Percentiles rank a stretch among this genome's conserved stretches.
phyloP scores from a whole-genome alignment of 2,797 vertebrate species.

The Syngnathus acus region DNA sequence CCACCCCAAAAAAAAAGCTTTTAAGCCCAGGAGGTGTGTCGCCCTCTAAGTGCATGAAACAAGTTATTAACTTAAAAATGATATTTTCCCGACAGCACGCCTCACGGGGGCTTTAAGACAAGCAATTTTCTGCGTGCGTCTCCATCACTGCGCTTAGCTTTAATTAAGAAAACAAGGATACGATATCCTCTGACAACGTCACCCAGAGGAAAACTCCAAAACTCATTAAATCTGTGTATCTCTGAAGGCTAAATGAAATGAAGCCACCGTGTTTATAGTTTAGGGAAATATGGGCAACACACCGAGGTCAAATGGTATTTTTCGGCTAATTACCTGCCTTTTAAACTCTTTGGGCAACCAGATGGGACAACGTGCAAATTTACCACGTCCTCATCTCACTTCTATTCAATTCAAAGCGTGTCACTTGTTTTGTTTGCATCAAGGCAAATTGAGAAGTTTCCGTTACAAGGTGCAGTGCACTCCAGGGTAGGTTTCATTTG shows the following conservation, averaged over 20 bases:
- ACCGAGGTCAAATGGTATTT: slow-evolving; percentile 39
- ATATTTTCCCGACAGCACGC: slow-evolving; percentile 41
- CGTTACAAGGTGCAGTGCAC: slow-evolving; percentile 30
- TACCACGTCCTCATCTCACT: background rate
- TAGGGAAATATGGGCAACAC: slow-evolving; percentile 45
- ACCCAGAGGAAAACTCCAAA: slow-evolving; percentile 54
- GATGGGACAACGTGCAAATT: background rate
- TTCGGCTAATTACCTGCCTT: slow-evolving; percentile 42
- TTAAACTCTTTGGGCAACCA: slow-evolving; percentile 30
- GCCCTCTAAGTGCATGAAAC: slow-evolving; percentile 42
- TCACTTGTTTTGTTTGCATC: background rate
- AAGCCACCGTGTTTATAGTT: slow-evolving; percentile 21
- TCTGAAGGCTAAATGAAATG: slow-evolving; percentile 42
- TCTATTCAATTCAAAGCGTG: background rate
- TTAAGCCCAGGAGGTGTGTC: slow-evolving; percentile 22
- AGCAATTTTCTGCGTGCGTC: slow-evolving; percentile 20
- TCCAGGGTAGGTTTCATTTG: slow-evolving; percentile 38
- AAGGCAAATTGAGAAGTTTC: background rate
- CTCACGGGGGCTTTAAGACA: slow-evolving; percentile 29
- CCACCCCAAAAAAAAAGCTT: slow-evolving; percentile 7
- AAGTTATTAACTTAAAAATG: slow-evolving; percentile 53
- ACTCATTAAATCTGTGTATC: slow-evolving; percentile 57
- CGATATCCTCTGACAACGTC: slow-evolving; percentile 53
- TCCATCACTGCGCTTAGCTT: slow-evolving; percentile 43
- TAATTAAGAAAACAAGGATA: slow-evolving; percentile 66